Percentiles rank a stretch among this genome's conserved stretches.
Evolutionary conservation across 2,797 vertebrate genomes (phyloP).

Genomic region (Octomys mimax): DNA sequence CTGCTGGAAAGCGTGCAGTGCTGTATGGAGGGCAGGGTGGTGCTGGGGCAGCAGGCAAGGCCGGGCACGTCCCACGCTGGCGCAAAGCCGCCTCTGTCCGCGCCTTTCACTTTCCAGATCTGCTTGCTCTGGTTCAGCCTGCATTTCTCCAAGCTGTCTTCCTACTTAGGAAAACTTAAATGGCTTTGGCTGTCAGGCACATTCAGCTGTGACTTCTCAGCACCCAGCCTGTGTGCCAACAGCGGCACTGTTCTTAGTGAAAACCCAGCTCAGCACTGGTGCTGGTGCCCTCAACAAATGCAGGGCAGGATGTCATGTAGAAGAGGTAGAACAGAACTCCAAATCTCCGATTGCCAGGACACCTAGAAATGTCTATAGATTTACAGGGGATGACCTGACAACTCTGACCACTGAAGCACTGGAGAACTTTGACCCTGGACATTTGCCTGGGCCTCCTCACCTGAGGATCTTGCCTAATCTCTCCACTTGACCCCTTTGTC

Average conservation of each 20-base stretch:
- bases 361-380: neutral
- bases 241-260: neutral
- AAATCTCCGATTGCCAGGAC: neutral
- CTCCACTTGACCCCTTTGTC: neutral
- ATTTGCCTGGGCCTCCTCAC: neutral
- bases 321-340: neutral
- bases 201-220: neutral
- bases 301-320: neutral
- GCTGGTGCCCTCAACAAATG: neutral
- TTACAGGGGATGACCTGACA: neutral
- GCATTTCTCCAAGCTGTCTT: neutral
- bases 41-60: neutral
- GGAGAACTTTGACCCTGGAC: neutral
- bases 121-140: neutral
- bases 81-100: neutral
- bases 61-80: rapidly evolving
- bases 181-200: neutral
- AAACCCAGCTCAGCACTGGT: no score
- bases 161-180: slow-evolving; percentile 10
- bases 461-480: neutral
- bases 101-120: neutral
- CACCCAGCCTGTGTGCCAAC: neutral
- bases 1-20: neutral
- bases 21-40: neutral
- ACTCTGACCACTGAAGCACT: neutral